A percentile compares a stretch with the other conserved stretches of the same genome.
Evolutionary conservation across 1,140 invertebrate genomes (phyloP).

Genomic region (Drosophila lacteicornis): DNA sequence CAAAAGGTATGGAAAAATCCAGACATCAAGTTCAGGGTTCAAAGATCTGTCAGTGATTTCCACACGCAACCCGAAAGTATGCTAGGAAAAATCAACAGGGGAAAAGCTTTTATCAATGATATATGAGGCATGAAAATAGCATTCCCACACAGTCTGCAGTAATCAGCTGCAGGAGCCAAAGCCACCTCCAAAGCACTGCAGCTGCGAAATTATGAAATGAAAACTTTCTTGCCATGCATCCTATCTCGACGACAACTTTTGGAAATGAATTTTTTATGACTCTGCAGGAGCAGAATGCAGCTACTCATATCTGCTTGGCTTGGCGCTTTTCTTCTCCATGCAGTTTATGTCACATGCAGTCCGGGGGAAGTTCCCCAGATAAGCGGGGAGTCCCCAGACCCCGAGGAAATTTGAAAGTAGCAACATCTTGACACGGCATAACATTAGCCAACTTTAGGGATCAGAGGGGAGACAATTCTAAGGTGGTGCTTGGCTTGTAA

Average conservation of each 20-base stretch:
- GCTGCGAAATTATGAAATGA: slow-evolving; percentile 48
- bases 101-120: slow-evolving; percentile 56
- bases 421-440: slow-evolving; percentile 39
- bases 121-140: slow-evolving; percentile 38
- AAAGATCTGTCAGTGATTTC: slow-evolving; percentile 45
- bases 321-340: slow-evolving; percentile 49
- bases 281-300: slow-evolving; percentile 21
- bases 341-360: slow-evolving; percentile 58
- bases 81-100: slow-evolving; percentile 11
- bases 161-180: slow-evolving; percentile 38
- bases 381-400: slow-evolving; percentile 14
- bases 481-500: slow-evolving; percentile 14
- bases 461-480: slow-evolving; percentile 11
- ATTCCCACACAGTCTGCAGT: slow-evolving; percentile 21
- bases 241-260: slow-evolving; percentile 46
- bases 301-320: slow-evolving; percentile 41
- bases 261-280: slow-evolving; percentile 71
- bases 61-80: slow-evolving; percentile 42
- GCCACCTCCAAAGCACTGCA: slow-evolving; percentile 29
- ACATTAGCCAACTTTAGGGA: slow-evolving; percentile 31
- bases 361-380: slow-evolving; percentile 19
- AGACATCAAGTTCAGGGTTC: slow-evolving; percentile 61
- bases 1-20: slow-evolving; percentile 51
- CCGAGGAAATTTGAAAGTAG: slow-evolving; percentile 28
- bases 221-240: slow-evolving; percentile 45